A percentile compares a stretch with the other conserved stretches of the same genome.
phyloP scores from a whole-genome alignment of 1,140 invertebrate genomes.

The Heliconius hermathena region DNA sequence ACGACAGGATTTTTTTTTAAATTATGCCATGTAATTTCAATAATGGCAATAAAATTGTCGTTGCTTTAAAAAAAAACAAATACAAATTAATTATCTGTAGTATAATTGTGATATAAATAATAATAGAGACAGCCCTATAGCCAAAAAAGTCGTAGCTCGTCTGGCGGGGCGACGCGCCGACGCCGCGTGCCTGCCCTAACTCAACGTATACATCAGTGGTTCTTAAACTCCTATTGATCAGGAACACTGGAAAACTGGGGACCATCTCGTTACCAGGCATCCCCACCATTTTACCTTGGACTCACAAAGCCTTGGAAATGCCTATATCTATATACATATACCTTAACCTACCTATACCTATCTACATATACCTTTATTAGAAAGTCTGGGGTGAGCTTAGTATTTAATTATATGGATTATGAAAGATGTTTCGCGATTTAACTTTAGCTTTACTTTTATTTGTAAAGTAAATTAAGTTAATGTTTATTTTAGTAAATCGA shows the following conservation, averaged over 20 bases:
- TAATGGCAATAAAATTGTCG: too few species aligned
- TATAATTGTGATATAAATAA: constrained; percentile 27
- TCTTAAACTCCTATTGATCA: constrained; percentile 43
- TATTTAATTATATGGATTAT: constrained; percentile 4
- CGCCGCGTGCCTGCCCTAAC: constrained; percentile 75
- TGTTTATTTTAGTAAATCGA: not conserved
- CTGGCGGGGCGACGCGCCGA: constrained; percentile 52
- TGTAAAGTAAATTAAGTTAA: not conserved
- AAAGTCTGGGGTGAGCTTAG: not conserved
- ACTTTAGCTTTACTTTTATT: not conserved
- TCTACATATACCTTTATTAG: not conserved
- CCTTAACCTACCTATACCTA: not conserved
- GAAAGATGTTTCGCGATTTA: not conserved
- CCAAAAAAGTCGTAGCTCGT: constrained; percentile 61
- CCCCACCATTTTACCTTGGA: constrained; percentile 25
- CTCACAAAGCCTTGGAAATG: constrained; percentile 12
- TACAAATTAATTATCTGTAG: not conserved
- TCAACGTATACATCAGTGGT: constrained; percentile 57
- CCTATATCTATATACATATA: not conserved
- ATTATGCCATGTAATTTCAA: too few species aligned
- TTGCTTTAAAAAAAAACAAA: not conserved
- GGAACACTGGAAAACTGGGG: constrained; percentile 34
- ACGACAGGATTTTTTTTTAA: too few species aligned
- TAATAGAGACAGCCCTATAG: constrained; percentile 54
- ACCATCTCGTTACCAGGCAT: constrained; percentile 32